Base-by-base conservation (phyloP, 2,797 vertebrate genomes). In the Phataginus tetradactyla region DNA sequence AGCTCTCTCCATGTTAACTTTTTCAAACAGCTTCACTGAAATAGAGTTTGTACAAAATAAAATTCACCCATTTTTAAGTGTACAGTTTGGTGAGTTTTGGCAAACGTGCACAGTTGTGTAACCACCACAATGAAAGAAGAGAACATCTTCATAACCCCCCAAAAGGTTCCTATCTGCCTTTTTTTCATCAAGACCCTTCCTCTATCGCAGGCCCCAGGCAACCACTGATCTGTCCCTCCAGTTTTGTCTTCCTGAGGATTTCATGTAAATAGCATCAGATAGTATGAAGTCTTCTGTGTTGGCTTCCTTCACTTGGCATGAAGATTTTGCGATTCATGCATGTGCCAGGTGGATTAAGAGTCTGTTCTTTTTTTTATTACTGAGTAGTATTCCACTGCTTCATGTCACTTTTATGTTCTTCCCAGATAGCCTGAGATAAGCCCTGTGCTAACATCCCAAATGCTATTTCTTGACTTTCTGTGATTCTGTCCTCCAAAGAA, bases 221-320 rank as follows among this genome's bases (percentile, higher is more conserved):
- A 91, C 55, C 53, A 61, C 5, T 25, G 23, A 57, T 75, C 39
- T 74, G 37, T 59, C 51, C 23, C 49, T 45, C 15, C 4, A 20
- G 63, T 80, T 64, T 57, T 81, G 20, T 61, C 45, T 94, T 45
- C 93, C 93, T 55, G 72, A 94, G 78, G 86, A 91, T 80, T 86
- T 61, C 55, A 45, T 15, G 32, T 39, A 80, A 79, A 75, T 5
- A 78, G 39, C 83, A 45, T n/a, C 45, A 66, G 5, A 51, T 7
- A 68, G 42, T 49, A 42, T 12, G 23, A 7, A 66, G 66, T 18
- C 75, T 92, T 37, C 34, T 27, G 3, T 5, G 21, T 39, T 6
- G 1, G 71, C 23, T 88, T 75, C 68, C 86, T 80, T 79, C 51
- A 57, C 80, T 66, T 9, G 18, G 42, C 34, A 20, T 2, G 21